These are phyloP conservation scores for Hydropotes inermis DNA, from an alignment of 2,113 vertebrate species.

Conservation along the genomic window DNA sequence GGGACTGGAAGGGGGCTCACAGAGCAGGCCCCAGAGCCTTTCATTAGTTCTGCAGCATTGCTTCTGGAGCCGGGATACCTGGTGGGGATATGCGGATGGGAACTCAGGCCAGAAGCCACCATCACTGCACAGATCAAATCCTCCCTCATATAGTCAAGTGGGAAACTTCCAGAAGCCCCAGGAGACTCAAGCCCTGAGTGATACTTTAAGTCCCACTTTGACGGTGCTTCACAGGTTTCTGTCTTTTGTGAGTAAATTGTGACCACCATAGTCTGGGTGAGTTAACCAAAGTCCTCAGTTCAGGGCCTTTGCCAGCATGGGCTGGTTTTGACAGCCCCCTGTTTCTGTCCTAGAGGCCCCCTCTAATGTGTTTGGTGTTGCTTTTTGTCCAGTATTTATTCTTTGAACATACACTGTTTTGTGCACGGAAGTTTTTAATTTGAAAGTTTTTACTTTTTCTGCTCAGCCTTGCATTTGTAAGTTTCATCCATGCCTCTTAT, in stretches of 20 bases:
- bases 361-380: too few relatives aligned
- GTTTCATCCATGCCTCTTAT: background rate
- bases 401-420: background rate
- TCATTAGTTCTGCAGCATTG: background rate
- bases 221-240: background rate
- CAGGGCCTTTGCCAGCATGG: background rate
- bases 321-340: background rate
- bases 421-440: background rate
- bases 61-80: background rate
- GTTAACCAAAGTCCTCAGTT: rapidly evolving
- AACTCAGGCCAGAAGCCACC: background rate
- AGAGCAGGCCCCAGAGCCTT: background rate
- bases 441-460: background rate
- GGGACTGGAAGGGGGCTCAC: background rate
- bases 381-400: background rate
- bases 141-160: too few relatives aligned
- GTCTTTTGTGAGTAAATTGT: background rate
- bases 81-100: background rate
- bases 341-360: background rate
- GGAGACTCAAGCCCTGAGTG: background rate
- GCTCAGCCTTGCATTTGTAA: background rate
- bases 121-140: background rate
- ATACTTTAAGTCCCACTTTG: too few relatives aligned
- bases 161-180: background rate
- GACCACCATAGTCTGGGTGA: background rate